A percentile compares a stretch with the other conserved stretches of the same genome.
phyloP scores from a whole-genome alignment of 2,797 vertebrate genomes.

The Melanotaenia maccullochi region DNA sequence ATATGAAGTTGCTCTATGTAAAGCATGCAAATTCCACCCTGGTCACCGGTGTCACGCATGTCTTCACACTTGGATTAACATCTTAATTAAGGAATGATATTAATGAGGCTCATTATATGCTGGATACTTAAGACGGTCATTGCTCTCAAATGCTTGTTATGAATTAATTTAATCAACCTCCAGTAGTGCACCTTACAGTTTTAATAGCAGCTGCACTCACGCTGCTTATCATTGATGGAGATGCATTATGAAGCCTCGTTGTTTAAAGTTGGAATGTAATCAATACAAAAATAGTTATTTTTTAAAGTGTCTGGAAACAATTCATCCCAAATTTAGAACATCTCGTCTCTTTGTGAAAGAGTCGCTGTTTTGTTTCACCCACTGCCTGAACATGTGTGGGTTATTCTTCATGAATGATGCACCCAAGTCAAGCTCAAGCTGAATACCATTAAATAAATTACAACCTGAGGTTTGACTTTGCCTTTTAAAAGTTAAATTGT shows the following conservation, averaged over 20 bases:
- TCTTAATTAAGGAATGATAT: conserved; percentile 21
- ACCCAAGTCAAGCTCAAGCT: neutral
- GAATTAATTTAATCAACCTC: conserved; percentile 24
- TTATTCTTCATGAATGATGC: neutral
- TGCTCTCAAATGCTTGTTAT: conserved; percentile 22
- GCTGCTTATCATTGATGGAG: conserved; percentile 9
- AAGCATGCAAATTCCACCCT: conserved; percentile 9
- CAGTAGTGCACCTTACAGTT: conserved; percentile 9
- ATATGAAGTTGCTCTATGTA: conserved; percentile 15
- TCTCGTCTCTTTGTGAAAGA: conserved; percentile 21
- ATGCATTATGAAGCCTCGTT: conserved; percentile 12
- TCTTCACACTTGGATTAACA: conserved; percentile 30
- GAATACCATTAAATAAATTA: neutral
- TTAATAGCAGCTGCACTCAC: conserved; percentile 26
- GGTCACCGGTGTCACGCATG: conserved; percentile 10
- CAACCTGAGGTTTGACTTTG: conserved; percentile 17
- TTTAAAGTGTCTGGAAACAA: neutral
- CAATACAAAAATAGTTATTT: neutral
- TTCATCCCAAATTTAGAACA: neutral
- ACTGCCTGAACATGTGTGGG: neutral
- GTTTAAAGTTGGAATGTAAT: conserved; percentile 28
- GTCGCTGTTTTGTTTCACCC: neutral
- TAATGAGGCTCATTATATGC: conserved; percentile 24
- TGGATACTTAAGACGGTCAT: conserved; percentile 15
- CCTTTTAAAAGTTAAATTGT: neutral